phyloP scores from a whole-genome alignment of 1,140 invertebrate genomes.

The Bombus sibiricus region DNA sequence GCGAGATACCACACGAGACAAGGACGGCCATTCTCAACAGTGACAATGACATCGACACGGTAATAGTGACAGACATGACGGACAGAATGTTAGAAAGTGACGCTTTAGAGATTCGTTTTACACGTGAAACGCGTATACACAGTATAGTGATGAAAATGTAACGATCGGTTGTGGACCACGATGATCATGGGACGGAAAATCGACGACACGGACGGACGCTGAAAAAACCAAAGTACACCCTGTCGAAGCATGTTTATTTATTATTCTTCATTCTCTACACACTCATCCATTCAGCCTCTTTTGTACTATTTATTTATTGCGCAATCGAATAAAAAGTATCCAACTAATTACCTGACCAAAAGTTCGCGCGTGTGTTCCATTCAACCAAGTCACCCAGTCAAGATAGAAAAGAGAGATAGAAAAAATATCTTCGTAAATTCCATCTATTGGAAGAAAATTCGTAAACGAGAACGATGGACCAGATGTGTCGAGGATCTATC shows the following conservation, averaged over 20 bases:
- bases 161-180: neutral
- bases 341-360: neutral
- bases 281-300: slow-evolving; percentile 32
- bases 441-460: neutral
- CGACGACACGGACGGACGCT: slow-evolving; percentile 28
- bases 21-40: slow-evolving; percentile 33
- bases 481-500: neutral
- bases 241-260: slow-evolving; percentile 26
- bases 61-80: slow-evolving; percentile 49
- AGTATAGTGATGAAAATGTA: neutral
- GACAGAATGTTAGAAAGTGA: slow-evolving; percentile 57
- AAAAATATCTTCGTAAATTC: neutral
- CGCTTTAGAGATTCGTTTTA: slow-evolving; percentile 16
- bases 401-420: neutral
- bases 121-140: neutral
- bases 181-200: slow-evolving; percentile 13
- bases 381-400: neutral
- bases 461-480: slow-evolving; percentile 18
- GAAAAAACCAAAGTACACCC: slow-evolving; percentile 58
- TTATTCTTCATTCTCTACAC: slow-evolving; percentile 8
- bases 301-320: slow-evolving; percentile 64
- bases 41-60: slow-evolving; percentile 62
- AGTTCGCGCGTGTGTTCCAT: neutral
- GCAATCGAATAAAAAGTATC: slow-evolving; percentile 51
- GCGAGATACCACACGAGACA: neutral